Conservation (phyloP, 23 tunicate species). For the Phallusia fumigata region DNA sequence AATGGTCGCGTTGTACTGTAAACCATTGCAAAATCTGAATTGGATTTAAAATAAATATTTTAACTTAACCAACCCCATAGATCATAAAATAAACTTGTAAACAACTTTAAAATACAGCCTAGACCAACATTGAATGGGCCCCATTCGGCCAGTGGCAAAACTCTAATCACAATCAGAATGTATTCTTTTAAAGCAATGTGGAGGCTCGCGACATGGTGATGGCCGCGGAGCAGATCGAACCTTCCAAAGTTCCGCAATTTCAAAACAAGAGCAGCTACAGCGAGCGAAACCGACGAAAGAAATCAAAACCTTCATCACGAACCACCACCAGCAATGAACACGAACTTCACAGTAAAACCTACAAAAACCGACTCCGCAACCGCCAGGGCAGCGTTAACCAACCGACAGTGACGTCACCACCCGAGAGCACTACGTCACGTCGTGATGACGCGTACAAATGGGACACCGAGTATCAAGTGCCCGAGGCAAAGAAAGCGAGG, state of each 20-base stretch:
- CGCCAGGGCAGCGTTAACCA: background rate
- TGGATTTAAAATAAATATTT: too few relatives aligned
- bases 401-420: background rate
- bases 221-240: constrained; percentile 54
- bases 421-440: background rate
- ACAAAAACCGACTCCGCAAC: constrained; percentile 1
- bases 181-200: constrained; percentile 17
- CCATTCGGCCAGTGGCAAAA: too few relatives aligned
- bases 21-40: too few relatives aligned
- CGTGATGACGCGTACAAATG: constrained; percentile 9
- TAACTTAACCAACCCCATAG: too few relatives aligned
- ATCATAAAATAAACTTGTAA: too few relatives aligned
- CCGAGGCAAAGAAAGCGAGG: background rate
- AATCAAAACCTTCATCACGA: background rate
- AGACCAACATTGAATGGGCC: too few relatives aligned
- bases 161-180: too few relatives aligned
- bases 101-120: too few relatives aligned
- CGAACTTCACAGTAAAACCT: constrained; percentile 2
- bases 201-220: constrained; percentile 39
- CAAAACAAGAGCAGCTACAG: constrained; percentile 36
- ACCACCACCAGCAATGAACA: background rate
- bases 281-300: background rate
- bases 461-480: background rate
- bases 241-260: constrained; percentile 54
- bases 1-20: too few relatives aligned